Evolutionary conservation across 2,113 vertebrate species (phyloP), one percentile per base, ranked within the genome.

Genomic region (Petrocephalus zakoni): DNA sequence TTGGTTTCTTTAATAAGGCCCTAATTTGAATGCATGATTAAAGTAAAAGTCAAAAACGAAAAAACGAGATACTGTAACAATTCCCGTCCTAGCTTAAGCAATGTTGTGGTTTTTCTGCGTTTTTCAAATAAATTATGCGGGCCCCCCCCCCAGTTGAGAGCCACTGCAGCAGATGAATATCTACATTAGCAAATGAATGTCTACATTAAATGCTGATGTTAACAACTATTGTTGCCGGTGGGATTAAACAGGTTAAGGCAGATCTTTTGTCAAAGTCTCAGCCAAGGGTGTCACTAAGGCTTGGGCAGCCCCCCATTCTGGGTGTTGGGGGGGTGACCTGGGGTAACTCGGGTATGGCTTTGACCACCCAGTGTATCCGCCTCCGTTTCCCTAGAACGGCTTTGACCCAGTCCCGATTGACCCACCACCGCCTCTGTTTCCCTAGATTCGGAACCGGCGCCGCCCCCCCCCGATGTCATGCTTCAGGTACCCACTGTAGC

Each of bases 391-490:
- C 42, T 42, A 42, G 13, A 19, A 15, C 37, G 34, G 34, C 25
- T 75, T 75, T 75, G 29, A 83, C 81, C 78, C 19, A 37, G 52
- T 86, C 47, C 56, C 9, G 47, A 86, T 0, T 72, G 46, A 5
- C 29, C 42, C 25, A 13, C 5, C 53, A 56, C 25, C 21, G 2
- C n/a, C 5, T 47, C 8, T 61, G 11, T 25, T 7, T 37, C 22
- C 34, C 8, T 90, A 97, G 97, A 95, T 89, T 95, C 96, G 0
- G 97, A 96, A 10, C 90, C 91, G 0, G 93, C 29, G 75, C 82
- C 91, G 21, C 94, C 81, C 0, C 91, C 93, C 52, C 94, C 87
- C 0, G 97, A 95, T 87, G 93, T 97, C 61, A 93, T 92, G 0
- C 95, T 97, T 13, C 94, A 92, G 92, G 95, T 96, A 75, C 96